Conservation (phyloP, 2,888 invertebrate genomes). For the Capitulum mitella region DNA sequence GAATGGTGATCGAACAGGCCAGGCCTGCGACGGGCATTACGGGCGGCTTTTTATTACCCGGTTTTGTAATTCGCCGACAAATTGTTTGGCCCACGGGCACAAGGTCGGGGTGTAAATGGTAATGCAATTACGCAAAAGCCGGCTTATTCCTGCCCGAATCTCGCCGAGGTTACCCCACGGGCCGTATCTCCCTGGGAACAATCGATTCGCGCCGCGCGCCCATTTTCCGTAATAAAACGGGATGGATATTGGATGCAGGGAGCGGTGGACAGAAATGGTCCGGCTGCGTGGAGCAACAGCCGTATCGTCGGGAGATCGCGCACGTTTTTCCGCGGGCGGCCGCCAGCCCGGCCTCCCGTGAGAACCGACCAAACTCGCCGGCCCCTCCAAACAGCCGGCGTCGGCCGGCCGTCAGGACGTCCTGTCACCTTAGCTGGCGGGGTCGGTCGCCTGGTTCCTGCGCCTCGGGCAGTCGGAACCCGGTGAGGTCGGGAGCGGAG, state of each 20-base stretch:
- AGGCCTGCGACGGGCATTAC: not conserved
- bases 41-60: not conserved
- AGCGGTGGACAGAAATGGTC: not conserved
- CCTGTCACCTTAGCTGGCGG: too few species aligned
- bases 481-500: too few species aligned
- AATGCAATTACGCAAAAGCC: not conserved
- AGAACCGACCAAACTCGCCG: too few species aligned
- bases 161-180: too few species aligned
- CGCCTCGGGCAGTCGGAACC: too few species aligned
- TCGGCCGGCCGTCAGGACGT: too few species aligned
- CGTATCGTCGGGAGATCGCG: not conserved
- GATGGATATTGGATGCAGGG: not conserved
- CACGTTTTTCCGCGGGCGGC: not conserved
- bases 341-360: not conserved
- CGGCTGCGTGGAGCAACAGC: not conserved
- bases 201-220: not conserved
- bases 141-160: too few species aligned
- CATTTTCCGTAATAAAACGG: not conserved
- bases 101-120: not conserved
- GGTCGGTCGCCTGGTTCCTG: too few species aligned
- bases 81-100: not conserved
- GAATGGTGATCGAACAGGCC: not conserved
- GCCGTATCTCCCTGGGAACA: not conserved
- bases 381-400: too few species aligned
- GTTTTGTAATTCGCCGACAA: not conserved